Conservation (phyloP, 2,888 invertebrate species). For the Hemistola chrysoprasaria region DNA sequence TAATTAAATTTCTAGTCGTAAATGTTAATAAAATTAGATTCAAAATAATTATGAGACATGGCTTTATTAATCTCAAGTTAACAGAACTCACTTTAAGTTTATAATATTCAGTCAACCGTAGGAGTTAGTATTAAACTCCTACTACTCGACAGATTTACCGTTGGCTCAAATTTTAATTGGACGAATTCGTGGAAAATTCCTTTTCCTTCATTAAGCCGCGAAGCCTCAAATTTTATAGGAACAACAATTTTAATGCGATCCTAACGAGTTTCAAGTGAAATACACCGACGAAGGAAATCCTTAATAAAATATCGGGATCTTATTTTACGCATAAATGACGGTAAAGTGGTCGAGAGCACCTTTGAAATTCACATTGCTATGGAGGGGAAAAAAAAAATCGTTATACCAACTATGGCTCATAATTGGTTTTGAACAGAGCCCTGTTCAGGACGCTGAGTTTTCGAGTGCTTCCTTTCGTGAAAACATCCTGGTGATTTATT, state of each 20-base stretch:
- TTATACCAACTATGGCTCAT: conserved; percentile 35
- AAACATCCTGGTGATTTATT: conserved; percentile 6
- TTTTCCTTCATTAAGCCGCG: conserved; percentile 23
- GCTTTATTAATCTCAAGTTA: no score
- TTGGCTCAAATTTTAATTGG: conserved; percentile 13
- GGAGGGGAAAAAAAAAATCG: conserved; percentile 28
- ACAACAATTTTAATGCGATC: conserved; percentile 31
- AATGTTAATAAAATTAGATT: no score
- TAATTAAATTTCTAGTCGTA: no score
- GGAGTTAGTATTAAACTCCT: no score
- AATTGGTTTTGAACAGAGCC: conserved; percentile 35
- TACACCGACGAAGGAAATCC: conserved; percentile 18
- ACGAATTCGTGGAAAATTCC: conserved; percentile 14
- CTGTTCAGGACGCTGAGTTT: conserved; percentile 13
- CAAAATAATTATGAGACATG: no score
- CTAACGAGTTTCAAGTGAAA: conserved; percentile 24
- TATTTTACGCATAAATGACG: conserved; percentile 39
- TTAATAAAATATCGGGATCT: conserved; percentile 30
- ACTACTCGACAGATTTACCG: conserved; percentile 2
- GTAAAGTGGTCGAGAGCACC: conserved; percentile 30
- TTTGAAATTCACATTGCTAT: conserved; percentile 40
- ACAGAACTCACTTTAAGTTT: no score
- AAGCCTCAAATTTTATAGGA: conserved; percentile 21
- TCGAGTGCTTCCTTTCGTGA: conserved; percentile 2
- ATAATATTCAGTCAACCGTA: no score